phyloP scores from a whole-genome alignment of 2,797 vertebrate genomes.

The Danio tinwini region DNA sequence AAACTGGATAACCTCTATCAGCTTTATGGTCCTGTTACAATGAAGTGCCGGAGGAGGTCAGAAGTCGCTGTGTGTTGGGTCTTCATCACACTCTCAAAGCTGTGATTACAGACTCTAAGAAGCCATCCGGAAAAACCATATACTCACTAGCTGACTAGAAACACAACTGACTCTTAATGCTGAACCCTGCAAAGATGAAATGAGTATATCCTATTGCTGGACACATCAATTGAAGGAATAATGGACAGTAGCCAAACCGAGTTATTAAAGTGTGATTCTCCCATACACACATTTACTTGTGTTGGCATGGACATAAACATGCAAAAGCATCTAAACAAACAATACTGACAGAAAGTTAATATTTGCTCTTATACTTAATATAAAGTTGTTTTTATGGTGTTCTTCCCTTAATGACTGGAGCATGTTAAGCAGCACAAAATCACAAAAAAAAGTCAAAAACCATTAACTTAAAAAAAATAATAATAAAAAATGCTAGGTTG shows the following conservation, averaged over 20 bases:
- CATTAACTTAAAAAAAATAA: too few species aligned
- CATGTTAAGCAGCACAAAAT: too few species aligned
- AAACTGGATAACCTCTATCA: slow-evolving; percentile 40
- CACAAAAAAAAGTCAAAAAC: too few species aligned
- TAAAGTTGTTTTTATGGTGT: too few species aligned
- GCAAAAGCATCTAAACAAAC: too few species aligned
- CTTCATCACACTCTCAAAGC: slow-evolving; percentile 30
- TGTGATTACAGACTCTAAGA: slow-evolving; percentile 18
- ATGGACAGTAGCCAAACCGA: background rate
- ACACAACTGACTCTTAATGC: slow-evolving; percentile 10
- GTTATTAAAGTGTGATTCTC: background rate
- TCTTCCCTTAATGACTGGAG: too few species aligned
- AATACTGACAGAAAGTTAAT: too few species aligned
- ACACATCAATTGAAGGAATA: background rate
- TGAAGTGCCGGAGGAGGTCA: slow-evolving; percentile 35
- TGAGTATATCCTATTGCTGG: background rate
- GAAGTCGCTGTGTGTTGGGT: slow-evolving; percentile 24
- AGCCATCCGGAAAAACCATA: slow-evolving; percentile 3
- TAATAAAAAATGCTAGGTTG: too few species aligned
- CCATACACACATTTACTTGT: too few species aligned
- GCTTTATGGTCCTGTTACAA: slow-evolving; percentile 28
- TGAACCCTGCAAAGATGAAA: slow-evolving; percentile 7
- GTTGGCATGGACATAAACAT: too few species aligned
- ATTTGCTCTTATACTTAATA: too few species aligned
- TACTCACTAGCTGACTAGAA: background rate